Evolutionary conservation across 2,797 vertebrate species (phyloP), one percentile per base, ranked within the genome.

Genomic region (Otolemur crassicaudatus): DNA sequence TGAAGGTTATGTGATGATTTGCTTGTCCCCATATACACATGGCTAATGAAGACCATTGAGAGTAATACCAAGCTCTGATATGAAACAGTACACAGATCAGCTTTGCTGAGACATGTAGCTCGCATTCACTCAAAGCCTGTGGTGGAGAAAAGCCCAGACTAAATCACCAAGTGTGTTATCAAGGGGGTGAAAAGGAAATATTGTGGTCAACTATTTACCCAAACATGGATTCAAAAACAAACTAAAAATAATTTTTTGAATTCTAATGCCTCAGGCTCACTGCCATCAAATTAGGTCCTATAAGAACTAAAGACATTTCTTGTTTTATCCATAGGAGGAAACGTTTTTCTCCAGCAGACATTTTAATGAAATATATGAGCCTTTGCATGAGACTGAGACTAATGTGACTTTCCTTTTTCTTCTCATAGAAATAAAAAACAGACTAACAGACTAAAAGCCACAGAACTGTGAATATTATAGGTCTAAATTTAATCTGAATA

Each of bases 11-110:
- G 76, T 89, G 76, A 97, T 40, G 65, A 85, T 95, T 46, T 92
- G 20, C 84, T 96, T 96, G 56, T 11, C 56, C 90, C 93, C n/a
- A 2, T 27, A 34, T 46, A 17, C 12, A 56, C 79, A 65, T 23
- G 61, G 96, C 97, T 97, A 97, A 97, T 88, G 61, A 93, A 97
- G 94, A 89, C 84, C 80, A 94, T 96, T 85, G 95, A 77, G 82
- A 94, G 40, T 82, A 95, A 94, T 89, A 98, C 94, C 97, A 97
- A 97, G 75, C 5, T 34, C 56, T 77, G 70, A 97, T 53, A 95
- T 81, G 76, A 90, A 96, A 96, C 67, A 6, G 34, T 94, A 95
- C 94, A 77, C 49, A 97, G 95, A 97, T 97, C 91, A 94, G 40
- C 94, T 98, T 95, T 86, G 43, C 49, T 87, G 70, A 96, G 90